Conservation (phyloP, 2,888 invertebrate genomes). For the Ptychoptera contaminata region DNA sequence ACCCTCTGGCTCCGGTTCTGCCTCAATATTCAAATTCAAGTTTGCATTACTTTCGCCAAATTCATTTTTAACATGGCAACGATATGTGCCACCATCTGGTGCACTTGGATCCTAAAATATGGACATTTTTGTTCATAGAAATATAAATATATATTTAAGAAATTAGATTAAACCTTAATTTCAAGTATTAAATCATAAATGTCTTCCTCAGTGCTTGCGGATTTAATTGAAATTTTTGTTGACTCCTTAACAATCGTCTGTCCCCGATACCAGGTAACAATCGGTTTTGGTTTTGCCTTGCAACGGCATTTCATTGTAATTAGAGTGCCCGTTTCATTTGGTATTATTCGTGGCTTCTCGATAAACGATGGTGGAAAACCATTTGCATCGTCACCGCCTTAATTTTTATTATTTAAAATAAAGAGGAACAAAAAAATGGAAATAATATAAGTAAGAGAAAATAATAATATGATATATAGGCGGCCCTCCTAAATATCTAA, state of each 20-base stretch:
- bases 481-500: not conserved
- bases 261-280: conserved; percentile 90
- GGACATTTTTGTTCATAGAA: no score
- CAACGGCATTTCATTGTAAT: conserved; percentile 95
- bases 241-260: conserved; percentile 71
- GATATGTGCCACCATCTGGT: conserved; percentile 73
- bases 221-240: conserved; percentile 68
- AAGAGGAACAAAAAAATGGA: not conserved
- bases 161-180: conserved; percentile 43
- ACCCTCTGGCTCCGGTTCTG: conserved; percentile 84
- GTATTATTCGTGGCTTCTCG: conserved; percentile 97
- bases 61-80: conserved; percentile 90
- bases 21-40: conserved; percentile 91
- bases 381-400: conserved; percentile 76
- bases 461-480: not conserved
- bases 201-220: conserved; percentile 63
- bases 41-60: conserved; percentile 95
- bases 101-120: conserved; percentile 73
- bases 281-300: conserved; percentile 88
- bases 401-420: conserved; percentile 23
- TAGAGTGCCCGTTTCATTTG: conserved; percentile 91
- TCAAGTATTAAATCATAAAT: conserved; percentile 70
- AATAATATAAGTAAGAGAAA: not conserved
- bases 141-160: conserved; percentile 4
- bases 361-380: conserved; percentile 94